Conservation (phyloP, 2,113 vertebrate species). For the Pitta sordida region DNA sequence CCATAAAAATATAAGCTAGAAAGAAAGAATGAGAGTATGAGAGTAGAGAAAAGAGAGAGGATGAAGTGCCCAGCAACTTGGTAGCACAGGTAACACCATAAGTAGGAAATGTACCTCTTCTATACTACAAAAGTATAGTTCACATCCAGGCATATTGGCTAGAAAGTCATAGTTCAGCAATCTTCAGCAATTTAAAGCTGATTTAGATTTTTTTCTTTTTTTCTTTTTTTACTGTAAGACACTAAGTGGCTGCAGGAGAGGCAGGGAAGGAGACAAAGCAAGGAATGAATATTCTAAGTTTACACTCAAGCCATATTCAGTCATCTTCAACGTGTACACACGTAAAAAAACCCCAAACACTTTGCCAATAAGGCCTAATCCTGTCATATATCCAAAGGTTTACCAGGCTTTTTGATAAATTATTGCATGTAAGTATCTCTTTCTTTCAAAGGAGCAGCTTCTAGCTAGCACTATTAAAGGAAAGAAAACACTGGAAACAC, state of each 20-base stretch:
- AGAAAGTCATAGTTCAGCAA: background rate
- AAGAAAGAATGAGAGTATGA: background rate
- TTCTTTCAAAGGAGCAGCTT: background rate
- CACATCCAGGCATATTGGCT: background rate
- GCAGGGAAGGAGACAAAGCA: background rate
- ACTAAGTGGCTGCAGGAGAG: background rate
- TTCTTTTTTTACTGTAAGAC: background rate
- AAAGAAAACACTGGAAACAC: background rate
- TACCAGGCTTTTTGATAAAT: background rate
- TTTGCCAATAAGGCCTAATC: background rate
- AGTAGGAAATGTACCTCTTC: background rate
- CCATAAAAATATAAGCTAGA: background rate
- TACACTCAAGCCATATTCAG: background rate
- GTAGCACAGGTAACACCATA: background rate
- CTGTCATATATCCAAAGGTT: background rate
- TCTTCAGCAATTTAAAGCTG: background rate
- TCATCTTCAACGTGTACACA: rapidly evolving
- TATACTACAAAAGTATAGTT: background rate
- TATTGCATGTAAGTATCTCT: background rate
- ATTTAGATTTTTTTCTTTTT: background rate
- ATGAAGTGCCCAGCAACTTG: background rate
- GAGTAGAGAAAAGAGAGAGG: background rate
- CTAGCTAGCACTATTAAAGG: background rate
- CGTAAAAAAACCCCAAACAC: background rate
- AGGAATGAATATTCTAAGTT: background rate